These are phyloP conservation scores for Thelaira solivaga DNA, from an alignment of 2,888 invertebrate species.

Conservation along the genomic window DNA sequence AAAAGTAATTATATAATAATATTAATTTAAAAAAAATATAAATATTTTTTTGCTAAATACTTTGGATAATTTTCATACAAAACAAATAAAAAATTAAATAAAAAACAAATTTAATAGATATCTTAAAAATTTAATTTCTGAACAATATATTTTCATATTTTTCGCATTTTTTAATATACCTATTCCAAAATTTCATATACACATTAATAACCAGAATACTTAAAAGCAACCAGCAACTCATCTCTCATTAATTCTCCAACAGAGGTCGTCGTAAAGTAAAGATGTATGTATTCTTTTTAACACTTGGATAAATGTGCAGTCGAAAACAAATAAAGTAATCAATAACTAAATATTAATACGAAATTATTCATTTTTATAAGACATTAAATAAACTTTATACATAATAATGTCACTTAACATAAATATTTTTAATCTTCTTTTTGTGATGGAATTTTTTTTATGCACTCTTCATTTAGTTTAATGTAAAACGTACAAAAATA, in stretches of 20 bases:
- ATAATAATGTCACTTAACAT: background rate
- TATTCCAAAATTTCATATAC: background rate
- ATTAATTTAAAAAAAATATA: constrained; percentile 65
- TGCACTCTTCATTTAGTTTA: too few relatives aligned
- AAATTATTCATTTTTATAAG: constrained; percentile 32
- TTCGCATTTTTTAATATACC: background rate
- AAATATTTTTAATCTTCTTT: background rate
- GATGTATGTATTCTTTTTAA: constrained; percentile 24
- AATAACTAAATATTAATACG: constrained; percentile 13
- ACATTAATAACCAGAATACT: constrained; percentile 17
- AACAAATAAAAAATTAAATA: constrained; percentile 59
- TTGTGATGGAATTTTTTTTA: background rate
- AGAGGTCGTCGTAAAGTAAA: background rate
- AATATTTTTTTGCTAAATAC: constrained; percentile 57
- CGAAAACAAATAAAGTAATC: constrained; percentile 4
- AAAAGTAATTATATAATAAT: constrained; percentile 68
- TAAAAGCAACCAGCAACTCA: background rate
- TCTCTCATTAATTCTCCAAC: background rate
- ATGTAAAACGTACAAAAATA: too few relatives aligned
- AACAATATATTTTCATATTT: constrained; percentile 30
- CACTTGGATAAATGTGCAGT: constrained; percentile 5
- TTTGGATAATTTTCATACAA: constrained; percentile 62
- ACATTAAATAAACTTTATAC: constrained; percentile 24
- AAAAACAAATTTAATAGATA: constrained; percentile 52
- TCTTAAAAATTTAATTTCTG: constrained; percentile 39